These are phyloP conservation scores for Chunga burmeisteri DNA, from an alignment of 2,113 vertebrate species.

Conservation along the genomic window DNA sequence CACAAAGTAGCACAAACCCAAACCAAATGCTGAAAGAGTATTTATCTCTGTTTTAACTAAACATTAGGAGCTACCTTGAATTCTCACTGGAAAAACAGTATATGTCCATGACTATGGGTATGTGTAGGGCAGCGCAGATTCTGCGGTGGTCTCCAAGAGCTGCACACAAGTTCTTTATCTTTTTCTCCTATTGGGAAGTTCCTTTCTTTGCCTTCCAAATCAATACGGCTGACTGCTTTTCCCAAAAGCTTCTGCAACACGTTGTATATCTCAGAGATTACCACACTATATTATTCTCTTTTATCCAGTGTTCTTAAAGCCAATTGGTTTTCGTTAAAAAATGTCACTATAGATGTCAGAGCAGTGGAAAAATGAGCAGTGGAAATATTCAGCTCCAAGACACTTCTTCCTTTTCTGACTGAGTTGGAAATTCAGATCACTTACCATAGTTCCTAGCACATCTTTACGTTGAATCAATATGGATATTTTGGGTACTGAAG, in stretches of 20 bases:
- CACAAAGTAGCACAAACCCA: background rate
- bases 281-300: background rate
- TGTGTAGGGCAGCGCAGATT: background rate
- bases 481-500: background rate
- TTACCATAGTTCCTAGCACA: background rate
- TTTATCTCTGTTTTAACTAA: background rate
- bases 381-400: background rate
- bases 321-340: conserved; percentile 14
- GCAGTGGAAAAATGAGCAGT: background rate
- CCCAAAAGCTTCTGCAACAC: background rate
- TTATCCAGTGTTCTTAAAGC: background rate
- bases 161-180: background rate
- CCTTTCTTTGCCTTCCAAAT: background rate
- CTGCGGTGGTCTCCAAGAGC: background rate
- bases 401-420: background rate
- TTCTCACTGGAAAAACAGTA: background rate
- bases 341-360: background rate
- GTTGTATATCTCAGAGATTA: background rate
- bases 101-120: background rate
- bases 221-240: background rate
- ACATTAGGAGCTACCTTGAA: background rate
- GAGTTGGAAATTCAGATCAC: background rate
- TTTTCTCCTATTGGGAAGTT: background rate
- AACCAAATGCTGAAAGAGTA: background rate
- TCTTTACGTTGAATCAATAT: background rate